Evolutionary conservation across 2,113 vertebrate genomes (phyloP), one percentile per base, ranked within the genome.

Genomic region (Podilymbus podiceps): DNA sequence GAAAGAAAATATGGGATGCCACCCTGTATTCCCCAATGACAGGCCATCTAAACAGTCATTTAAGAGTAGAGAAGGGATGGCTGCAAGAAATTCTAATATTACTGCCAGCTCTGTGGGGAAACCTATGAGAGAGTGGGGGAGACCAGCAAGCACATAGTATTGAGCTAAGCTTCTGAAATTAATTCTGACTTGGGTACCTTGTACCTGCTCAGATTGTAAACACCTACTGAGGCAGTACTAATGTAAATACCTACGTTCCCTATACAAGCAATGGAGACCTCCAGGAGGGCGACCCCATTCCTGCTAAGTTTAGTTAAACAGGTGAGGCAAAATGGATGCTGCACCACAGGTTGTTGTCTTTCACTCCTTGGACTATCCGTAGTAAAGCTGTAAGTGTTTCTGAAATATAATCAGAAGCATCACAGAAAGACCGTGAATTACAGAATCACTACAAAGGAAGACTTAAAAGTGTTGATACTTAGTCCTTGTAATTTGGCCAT

Each of bases 1-100:
- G 25, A 42, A 0, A 49, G 44, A 7, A 11, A 73, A 5, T 5
- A 18, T 23, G 40, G 6, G 9, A 9, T 55, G 10, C 27, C 59
- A 78, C 17, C 14, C 22, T 58, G 1, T 53, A 40, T 31, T 50
- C 21, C 9, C 9, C 25, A 31, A 0, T 5, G n/a, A 24, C 19
- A 23, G 7, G 2, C 18, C 33, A 12, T 21, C 27, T 60, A 53
- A 69, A 66, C 5, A 17, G 30, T 22, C 2, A 4, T 17, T 9
- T 20, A 24, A 8, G 0, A 31, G 46, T 2, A 64, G 56, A 81
- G n/a, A 21, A 80, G 21, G n/a, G n/a, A n/a, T 0, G 3, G 28
- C 25, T 66, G 5, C 25, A 73, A 75, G 19, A 6, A 15, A 11
- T 6, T 0, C 1, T 35, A 21, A 16, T 35, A 47, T 14, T 20